phyloP scores from a whole-genome alignment of 2,797 vertebrate species.

The Scarus forsteni region DNA sequence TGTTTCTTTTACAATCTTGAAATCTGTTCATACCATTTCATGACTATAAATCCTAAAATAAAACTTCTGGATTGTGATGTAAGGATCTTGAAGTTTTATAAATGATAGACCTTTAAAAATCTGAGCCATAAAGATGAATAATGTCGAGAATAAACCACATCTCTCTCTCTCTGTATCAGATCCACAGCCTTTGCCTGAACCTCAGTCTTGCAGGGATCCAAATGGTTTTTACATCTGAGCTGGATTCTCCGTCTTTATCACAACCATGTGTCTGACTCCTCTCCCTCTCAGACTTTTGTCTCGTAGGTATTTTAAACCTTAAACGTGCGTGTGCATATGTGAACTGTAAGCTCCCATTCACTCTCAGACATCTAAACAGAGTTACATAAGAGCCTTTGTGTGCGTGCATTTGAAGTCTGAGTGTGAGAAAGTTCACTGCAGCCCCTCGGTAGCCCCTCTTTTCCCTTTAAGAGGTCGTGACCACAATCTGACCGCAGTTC shows the following conservation, averaged over 20 bases:
- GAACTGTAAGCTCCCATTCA: not conserved
- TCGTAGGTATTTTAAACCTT: not conserved
- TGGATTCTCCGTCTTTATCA: constrained; percentile 28
- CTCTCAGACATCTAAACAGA: not conserved
- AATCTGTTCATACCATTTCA: constrained; percentile 12
- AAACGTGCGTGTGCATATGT: not conserved
- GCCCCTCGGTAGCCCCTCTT: not conserved
- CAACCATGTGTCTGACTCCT: constrained; percentile 29
- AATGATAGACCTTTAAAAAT: constrained; percentile 18
- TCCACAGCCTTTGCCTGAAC: constrained; percentile 12
- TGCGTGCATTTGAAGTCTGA: not conserved
- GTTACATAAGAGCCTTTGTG: not conserved
- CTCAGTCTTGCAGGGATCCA: not conserved
- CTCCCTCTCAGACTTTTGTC: constrained; percentile 9
- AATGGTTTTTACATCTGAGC: constrained; percentile 7
- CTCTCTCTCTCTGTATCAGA: not conserved
- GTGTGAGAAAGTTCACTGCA: not conserved
- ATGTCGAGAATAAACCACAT: constrained; percentile 16
- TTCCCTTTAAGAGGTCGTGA: constrained; percentile 9
- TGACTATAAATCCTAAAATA: constrained; percentile 4
- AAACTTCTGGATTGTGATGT: not conserved
- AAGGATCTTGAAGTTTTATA: constrained; percentile 3
- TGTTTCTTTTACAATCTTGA: not conserved
- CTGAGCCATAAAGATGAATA: not conserved
- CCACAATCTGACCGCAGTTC: constrained; percentile 11